phyloP scores from a whole-genome alignment of 2,113 vertebrate species.

The Atherinomorus stipes region DNA sequence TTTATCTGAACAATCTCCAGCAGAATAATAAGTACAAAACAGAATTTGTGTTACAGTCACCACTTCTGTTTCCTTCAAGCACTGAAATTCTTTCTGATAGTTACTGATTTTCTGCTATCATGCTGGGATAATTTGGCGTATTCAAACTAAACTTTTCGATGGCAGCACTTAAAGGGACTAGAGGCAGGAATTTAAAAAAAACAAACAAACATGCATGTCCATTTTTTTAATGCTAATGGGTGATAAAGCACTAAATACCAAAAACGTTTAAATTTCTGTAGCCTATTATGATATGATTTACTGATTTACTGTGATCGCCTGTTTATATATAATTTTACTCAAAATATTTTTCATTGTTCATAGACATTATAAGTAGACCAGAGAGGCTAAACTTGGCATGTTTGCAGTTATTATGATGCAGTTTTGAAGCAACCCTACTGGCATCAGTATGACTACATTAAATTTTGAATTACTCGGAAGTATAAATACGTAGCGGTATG shows the following conservation, averaged over 20 bases:
- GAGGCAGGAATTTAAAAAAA: no score
- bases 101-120: conserved; percentile 20
- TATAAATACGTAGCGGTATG: no score
- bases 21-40: conserved; percentile 10
- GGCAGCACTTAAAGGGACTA: conserved; percentile 35
- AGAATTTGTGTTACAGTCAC: conserved; percentile 16
- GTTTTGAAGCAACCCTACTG: background rate
- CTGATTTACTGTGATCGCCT: background rate
- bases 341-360: background rate
- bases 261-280: conserved; percentile 32
- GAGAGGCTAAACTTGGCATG: background rate
- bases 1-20: conserved; percentile 26
- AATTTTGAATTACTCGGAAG: no score
- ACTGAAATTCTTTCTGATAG: conserved; percentile 9
- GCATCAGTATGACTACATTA: background rate
- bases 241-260: no score
- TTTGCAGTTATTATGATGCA: conserved; percentile 1
- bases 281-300: conserved; percentile 21
- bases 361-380: background rate
- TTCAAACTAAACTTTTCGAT: conserved; percentile 39
- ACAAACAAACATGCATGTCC: no score
- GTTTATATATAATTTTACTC: background rate
- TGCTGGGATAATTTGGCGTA: conserved; percentile 23
- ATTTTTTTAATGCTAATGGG: no score
- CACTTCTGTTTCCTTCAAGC: conserved; percentile 5